These are phyloP conservation scores for Cerceris rybyensis DNA, from an alignment of 2,888 invertebrate genomes.

Conservation along the genomic window DNA sequence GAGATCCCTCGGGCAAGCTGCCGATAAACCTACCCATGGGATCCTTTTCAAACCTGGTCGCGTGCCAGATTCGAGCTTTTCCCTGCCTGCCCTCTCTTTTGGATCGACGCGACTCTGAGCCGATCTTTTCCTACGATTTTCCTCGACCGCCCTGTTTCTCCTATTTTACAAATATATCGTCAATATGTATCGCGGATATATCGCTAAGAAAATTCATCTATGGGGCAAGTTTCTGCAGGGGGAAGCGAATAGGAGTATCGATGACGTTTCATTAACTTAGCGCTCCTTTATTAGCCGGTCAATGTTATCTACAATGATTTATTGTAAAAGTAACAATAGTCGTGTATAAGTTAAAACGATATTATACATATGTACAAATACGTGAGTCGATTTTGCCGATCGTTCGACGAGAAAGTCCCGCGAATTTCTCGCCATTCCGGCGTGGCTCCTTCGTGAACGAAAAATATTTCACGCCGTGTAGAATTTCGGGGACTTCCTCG, in stretches of 20 bases:
- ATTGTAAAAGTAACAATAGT: conserved; percentile 79
- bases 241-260: background rate
- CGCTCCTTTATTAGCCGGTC: conserved; percentile 72
- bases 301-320: conserved; percentile 78
- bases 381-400: conserved; percentile 28
- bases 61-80: conserved; percentile 65
- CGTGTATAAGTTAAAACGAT: conserved; percentile 76
- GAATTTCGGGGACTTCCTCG: background rate
- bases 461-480: background rate
- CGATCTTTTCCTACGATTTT: conserved; percentile 3
- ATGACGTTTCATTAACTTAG: conserved; percentile 63
- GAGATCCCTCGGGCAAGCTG: conserved; percentile 62
- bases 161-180: no score
- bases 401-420: background rate
- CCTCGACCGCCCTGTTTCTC: background rate
- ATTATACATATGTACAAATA: conserved; percentile 77
- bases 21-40: conserved; percentile 55
- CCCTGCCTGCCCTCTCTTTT: conserved; percentile 7
- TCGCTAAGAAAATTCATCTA: background rate
- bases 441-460: background rate
- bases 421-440: background rate
- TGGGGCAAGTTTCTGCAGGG: background rate
- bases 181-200: no score
- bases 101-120: background rate
- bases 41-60: conserved; percentile 64